Evolutionary conservation across 2,888 invertebrate species (phyloP), one percentile per base, ranked within the genome.

Genomic region (Polyommatus icarus): DNA sequence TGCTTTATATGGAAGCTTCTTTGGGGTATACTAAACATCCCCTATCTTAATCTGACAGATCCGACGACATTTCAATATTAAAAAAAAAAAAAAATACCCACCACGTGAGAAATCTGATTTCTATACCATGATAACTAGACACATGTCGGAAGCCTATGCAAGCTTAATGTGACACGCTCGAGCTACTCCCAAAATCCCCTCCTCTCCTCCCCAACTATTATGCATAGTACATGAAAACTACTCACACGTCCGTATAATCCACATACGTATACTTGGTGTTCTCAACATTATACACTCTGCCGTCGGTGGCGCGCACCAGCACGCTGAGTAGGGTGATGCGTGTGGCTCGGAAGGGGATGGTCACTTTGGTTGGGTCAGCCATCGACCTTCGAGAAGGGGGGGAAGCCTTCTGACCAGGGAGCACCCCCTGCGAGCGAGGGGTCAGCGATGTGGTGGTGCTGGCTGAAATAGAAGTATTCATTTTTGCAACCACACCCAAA

Each of bases 251-350:
- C 7, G 54, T 78, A 4, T 79, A 80, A 0, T 84, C 85, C 20
- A 81, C 81, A 0, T 88, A 71, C 1, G 82, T 79, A 67, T 85
- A 89, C 72, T 83, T 84, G 0, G 82, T 80, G 0, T 78, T 75
- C 18, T 88, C 88, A 7, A 90, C 57, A 73, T 90, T 90, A 61
- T 84, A 84, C 0, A 88, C 83, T 57, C 82, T 82, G 20, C 81
- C 81, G 54, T 87, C 87, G 0, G 72, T 46, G 0, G 83, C 80
- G 0, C 88, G 81, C 36, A 88, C 83, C 82, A 86, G 84, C 12
- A 88, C 79, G 32, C 84, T 82, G 0, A 79, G 78, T 0, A 87
- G 76, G 0, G 83, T 80, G 20, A 88, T 89, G 0, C 83, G 81
- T 1, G 82, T 81, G 77, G 90, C 90, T 2, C 79, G 84, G 75